Percentiles rank a stretch among this genome's conserved stretches.
phyloP scores from a whole-genome alignment of 2,888 invertebrate genomes.

The Eupithecia pulchellata region DNA sequence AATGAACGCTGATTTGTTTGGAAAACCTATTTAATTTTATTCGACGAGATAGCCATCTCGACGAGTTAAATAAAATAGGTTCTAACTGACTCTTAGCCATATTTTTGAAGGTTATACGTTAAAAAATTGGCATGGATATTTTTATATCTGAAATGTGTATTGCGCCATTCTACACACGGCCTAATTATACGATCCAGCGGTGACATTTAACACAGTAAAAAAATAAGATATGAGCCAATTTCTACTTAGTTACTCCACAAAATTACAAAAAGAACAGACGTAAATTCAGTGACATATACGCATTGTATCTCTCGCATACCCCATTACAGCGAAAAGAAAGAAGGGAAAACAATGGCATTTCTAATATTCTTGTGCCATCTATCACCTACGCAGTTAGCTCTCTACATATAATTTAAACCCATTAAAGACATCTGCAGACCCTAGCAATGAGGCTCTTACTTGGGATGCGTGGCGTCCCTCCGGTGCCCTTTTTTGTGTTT shows the following conservation, averaged over 20 bases:
- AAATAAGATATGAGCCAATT: background rate
- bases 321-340: slow-evolving; percentile 23
- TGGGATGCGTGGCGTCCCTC: slow-evolving; percentile 82
- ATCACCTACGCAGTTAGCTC: slow-evolving; percentile 81
- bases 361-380: slow-evolving; percentile 62
- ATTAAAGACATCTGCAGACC: slow-evolving; percentile 85
- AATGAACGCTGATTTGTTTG: background rate
- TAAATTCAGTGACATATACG: background rate
- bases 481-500: slow-evolving; percentile 82
- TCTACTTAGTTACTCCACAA: background rate
- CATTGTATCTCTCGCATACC: slow-evolving; percentile 6
- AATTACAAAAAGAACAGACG: background rate
- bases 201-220: background rate
- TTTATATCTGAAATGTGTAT: background rate
- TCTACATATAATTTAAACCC: slow-evolving; percentile 85
- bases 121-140: background rate
- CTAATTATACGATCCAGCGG: background rate
- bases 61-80: too few species aligned
- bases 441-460: slow-evolving; percentile 81
- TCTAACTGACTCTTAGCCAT: too few species aligned
- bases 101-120: background rate
- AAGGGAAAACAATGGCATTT: slow-evolving; percentile 39
- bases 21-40: background rate
- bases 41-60: too few species aligned
- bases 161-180: background rate